A percentile compares a stretch with the other conserved stretches of the same genome.
Evolutionary conservation across 2,797 vertebrate species (phyloP).

Genomic region (Pseudopleuronectes americanus): DNA sequence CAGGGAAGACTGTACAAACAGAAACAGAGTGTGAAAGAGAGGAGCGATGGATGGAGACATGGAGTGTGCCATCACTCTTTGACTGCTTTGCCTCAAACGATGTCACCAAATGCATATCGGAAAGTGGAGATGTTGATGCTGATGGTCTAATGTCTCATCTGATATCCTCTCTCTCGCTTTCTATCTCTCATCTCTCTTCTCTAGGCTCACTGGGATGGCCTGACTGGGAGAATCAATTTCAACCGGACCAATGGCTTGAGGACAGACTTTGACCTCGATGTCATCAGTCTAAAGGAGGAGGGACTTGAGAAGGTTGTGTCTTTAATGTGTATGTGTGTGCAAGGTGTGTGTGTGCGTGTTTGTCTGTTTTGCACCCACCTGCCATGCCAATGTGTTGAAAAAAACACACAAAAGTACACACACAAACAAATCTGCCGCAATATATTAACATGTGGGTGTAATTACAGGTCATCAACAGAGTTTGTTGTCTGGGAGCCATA

Average conservation of each 20-base stretch:
- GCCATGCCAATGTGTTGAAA: background rate
- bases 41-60: background rate
- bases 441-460: too few relatives aligned
- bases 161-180: slow-evolving; percentile 14
- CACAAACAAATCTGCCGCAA: background rate
- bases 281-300: slow-evolving; percentile 98
- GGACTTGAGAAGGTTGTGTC: slow-evolving; percentile 93
- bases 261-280: slow-evolving; percentile 98
- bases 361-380: background rate
- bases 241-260: slow-evolving; percentile 97
- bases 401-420: background rate
- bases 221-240: slow-evolving; percentile 97
- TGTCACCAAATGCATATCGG: slow-evolving; percentile 12
- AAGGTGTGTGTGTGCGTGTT: background rate
- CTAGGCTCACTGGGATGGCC: slow-evolving; percentile 98
- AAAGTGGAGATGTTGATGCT: slow-evolving; percentile 7
- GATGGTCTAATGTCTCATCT: slow-evolving; percentile 6
- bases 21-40: slow-evolving; percentile 13
- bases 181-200: slow-evolving; percentile 21
- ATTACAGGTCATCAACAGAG: background rate
- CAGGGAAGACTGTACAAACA: slow-evolving; percentile 21
- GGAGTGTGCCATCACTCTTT: slow-evolving; percentile 3
- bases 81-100: slow-evolving; percentile 17
- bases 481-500: background rate
- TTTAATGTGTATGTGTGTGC: slow-evolving; percentile 12